These are phyloP conservation scores for Oasisia sp. DNA, from an alignment of 2,888 invertebrate species.

Conservation along the genomic window DNA sequence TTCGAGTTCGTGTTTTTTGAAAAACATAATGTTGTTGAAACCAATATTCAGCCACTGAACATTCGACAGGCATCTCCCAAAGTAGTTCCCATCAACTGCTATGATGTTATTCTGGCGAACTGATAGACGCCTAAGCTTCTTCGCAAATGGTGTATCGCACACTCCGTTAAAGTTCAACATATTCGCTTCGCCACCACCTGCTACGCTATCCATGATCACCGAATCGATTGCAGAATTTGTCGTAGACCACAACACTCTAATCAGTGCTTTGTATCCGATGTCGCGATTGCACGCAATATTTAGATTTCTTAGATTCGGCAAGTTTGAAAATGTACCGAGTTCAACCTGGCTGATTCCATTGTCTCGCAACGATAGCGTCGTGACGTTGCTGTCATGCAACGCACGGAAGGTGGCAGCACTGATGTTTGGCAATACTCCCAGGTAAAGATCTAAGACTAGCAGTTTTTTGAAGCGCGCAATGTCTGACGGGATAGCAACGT, in stretches of 20 bases:
- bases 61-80: neutral
- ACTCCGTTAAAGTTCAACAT: neutral
- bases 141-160: neutral
- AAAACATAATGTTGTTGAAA: neutral
- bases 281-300: neutral
- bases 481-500: neutral
- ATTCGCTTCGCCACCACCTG: neutral
- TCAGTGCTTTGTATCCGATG: neutral
- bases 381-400: neutral
- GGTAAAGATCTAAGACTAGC: neutral
- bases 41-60: neutral
- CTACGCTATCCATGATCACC: neutral
- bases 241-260: neutral
- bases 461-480: neutral
- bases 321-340: neutral
- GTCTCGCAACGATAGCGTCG: neutral
- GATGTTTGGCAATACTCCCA: neutral
- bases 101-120: neutral
- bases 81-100: neutral
- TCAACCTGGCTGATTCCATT: neutral
- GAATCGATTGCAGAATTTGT: neutral
- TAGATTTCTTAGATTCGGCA: conserved; percentile 4
- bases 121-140: neutral
- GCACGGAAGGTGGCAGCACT: neutral
- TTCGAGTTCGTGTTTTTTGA: neutral